Percentiles rank a stretch among this genome's conserved stretches.
phyloP scores from a whole-genome alignment of 2,888 invertebrate species.

The Ichneumoninae sp. region DNA sequence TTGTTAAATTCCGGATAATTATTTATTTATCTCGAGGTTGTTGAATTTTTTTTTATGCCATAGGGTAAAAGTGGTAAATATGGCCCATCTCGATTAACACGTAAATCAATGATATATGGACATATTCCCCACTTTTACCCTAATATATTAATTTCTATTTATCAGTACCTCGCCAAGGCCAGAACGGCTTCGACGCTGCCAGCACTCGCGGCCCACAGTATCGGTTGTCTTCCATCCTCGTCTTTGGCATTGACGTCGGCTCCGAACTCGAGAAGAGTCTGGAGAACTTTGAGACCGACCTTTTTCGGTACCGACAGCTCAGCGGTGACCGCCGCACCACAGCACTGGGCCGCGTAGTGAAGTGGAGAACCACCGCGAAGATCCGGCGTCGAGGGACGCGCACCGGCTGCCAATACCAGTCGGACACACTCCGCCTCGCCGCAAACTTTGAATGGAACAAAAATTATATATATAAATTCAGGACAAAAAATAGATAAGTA shows the following conservation, averaged over 20 bases:
- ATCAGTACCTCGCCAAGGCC: slow-evolving; percentile 89
- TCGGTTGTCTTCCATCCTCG: slow-evolving; percentile 96
- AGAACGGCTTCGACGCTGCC: slow-evolving; percentile 97
- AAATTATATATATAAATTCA: slow-evolving; percentile 6
- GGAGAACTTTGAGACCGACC: slow-evolving; percentile 91
- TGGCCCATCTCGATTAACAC: too few species aligned
- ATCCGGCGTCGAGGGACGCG: slow-evolving; percentile 94
- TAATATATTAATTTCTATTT: neutral
- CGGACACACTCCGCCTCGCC: slow-evolving; percentile 96
- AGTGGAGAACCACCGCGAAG: slow-evolving; percentile 97
- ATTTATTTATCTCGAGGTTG: too few species aligned
- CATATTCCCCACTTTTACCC: too few species aligned
- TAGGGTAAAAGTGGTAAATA: too few species aligned
- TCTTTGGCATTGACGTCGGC: slow-evolving; percentile 94
- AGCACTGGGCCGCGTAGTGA: slow-evolving; percentile 99
- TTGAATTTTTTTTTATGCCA: too few species aligned
- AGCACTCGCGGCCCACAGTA: slow-evolving; percentile 99
- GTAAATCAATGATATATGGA: too few species aligned
- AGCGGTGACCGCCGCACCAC: slow-evolving; percentile 90
- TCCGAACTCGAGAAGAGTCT: slow-evolving; percentile 91
- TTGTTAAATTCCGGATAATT: too few species aligned
- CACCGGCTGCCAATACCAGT: slow-evolving; percentile 93
- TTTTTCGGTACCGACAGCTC: slow-evolving; percentile 84
- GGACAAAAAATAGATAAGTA: neutral
- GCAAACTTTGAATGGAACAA: slow-evolving; percentile 88